Base-by-base conservation (phyloP, 2,888 invertebrate species). In the Petrophora chlorosata region DNA sequence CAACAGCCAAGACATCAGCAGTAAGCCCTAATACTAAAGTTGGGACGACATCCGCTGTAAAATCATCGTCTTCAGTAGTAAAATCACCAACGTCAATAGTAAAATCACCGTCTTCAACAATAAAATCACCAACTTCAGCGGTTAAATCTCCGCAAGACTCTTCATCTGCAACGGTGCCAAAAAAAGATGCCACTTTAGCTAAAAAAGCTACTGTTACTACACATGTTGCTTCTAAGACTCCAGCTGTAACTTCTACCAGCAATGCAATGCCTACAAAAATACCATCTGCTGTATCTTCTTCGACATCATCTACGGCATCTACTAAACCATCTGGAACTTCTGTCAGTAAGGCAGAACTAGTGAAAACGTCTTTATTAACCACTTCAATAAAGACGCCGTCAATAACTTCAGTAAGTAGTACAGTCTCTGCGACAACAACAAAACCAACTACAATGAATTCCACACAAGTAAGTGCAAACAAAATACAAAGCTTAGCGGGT, bases 391-490 rank as follows among this genome's bases (percentile, higher is more conserved):
- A 38, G 16, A 41, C 48, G 15, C 56, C 30, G 14, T 43, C 50
- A 51, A 56, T 53, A 34, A 42, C 35, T 53, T 51, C 53, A 25
- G 28, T 39, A 23, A 28, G 45, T 30, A 42, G 25, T 17, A 16
- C 15, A 19, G 44, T 35, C 12, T 12, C 51, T 8, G n/a, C 26
- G 51, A 30, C 28, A 19, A 5, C 55, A 13, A 32, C 33, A 34
- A 50, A 43, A 29, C 49, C 45, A 54, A 53, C 8, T 39, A 40
- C 45, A 39, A 30, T 40, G 32, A 46, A 53, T 46, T 34, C 36
- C 43, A 58, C 35, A 43, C 47, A 60, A 53, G 60, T 35, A 23
- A 49, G 32, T 28, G 34, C 39, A 38, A 53, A 23, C 39, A 53
- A 52, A 28, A 12, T 44, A 2, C 19, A 17, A 34, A 36, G 19